These are phyloP conservation scores for Mylabris phalerata DNA, from an alignment of 1,140 invertebrate genomes.

Conservation along the genomic window DNA sequence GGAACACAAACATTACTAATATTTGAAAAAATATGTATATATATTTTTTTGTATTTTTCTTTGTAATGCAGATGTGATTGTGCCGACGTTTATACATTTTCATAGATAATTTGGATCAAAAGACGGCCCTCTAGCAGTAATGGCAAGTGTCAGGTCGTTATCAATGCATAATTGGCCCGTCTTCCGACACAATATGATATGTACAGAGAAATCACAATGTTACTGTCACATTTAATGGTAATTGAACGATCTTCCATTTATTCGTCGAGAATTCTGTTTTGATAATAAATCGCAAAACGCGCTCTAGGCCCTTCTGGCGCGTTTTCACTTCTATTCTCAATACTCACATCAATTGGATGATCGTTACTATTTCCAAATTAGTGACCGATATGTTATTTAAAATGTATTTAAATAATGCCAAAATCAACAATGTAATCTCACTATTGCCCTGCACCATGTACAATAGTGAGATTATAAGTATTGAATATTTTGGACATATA, in stretches of 20 bases:
- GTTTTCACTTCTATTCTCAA: background rate
- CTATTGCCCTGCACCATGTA: slow-evolving; percentile 15
- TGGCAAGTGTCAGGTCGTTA: slow-evolving; percentile 42
- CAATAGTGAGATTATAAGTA: background rate
- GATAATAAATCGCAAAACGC: background rate
- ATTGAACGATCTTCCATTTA: background rate
- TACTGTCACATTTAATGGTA: slow-evolving; percentile 3
- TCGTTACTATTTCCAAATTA: background rate
- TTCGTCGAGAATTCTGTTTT: no score
- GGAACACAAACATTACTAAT: slow-evolving; percentile 30
- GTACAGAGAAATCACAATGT: slow-evolving; percentile 36
- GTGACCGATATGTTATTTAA: background rate
- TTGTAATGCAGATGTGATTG: slow-evolving; percentile 29
- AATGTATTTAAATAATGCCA: background rate
- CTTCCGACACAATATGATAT: slow-evolving; percentile 27
- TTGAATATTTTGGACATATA: background rate
- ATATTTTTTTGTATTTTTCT: slow-evolving; percentile 24
- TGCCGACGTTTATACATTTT: slow-evolving; percentile 20
- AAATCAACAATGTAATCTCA: background rate
- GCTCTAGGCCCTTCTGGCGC: slow-evolving; percentile 29
- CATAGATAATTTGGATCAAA: background rate
- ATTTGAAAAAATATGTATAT: slow-evolving; percentile 35
- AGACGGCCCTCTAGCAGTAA: slow-evolving; percentile 8
- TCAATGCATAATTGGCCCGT: slow-evolving; percentile 26
- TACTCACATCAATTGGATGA: slow-evolving; percentile 2